phyloP scores from a whole-genome alignment of 2,113 vertebrate species.

The Solea solea region DNA sequence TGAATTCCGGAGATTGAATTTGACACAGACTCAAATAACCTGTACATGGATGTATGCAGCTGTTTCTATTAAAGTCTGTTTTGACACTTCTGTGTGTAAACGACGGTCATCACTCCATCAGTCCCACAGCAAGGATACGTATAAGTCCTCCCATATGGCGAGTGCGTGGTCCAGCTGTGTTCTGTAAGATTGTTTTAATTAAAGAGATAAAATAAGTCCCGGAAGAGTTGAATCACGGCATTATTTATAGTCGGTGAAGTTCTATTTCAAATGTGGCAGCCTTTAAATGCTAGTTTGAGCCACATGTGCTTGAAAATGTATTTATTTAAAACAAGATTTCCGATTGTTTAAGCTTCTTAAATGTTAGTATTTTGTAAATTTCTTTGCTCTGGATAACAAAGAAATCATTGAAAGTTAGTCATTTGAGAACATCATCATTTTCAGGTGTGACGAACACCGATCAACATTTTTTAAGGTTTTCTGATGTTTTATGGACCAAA shows the following conservation, averaged over 20 bases:
- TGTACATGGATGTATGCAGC: neutral
- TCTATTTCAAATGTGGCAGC: conserved; percentile 1
- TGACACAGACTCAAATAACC: neutral
- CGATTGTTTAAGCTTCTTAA: too few species aligned
- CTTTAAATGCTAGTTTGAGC: too few species aligned
- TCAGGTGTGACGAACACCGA: too few species aligned
- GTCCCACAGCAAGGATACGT: conserved; percentile 4
- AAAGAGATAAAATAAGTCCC: conserved; percentile 37
- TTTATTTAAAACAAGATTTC: too few species aligned
- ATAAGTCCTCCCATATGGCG: conserved; percentile 50
- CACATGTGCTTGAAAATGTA: too few species aligned
- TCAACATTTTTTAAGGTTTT: too few species aligned
- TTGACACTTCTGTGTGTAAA: conserved; percentile 28
- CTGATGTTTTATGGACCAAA: too few species aligned
- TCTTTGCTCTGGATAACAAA: too few species aligned
- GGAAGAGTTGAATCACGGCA: conserved; percentile 2
- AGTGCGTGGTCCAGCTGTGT: conserved; percentile 50
- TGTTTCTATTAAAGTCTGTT: conserved; percentile 30
- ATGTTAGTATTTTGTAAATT: too few species aligned
- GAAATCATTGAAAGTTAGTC: too few species aligned
- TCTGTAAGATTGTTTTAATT: conserved; percentile 41
- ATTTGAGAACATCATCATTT: too few species aligned
- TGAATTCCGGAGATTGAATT: neutral
- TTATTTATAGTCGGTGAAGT: conserved; percentile 6
- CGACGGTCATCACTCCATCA: conserved; percentile 6